Conservation (phyloP, 2,113 vertebrate genomes). For the Neotoma lepida region DNA sequence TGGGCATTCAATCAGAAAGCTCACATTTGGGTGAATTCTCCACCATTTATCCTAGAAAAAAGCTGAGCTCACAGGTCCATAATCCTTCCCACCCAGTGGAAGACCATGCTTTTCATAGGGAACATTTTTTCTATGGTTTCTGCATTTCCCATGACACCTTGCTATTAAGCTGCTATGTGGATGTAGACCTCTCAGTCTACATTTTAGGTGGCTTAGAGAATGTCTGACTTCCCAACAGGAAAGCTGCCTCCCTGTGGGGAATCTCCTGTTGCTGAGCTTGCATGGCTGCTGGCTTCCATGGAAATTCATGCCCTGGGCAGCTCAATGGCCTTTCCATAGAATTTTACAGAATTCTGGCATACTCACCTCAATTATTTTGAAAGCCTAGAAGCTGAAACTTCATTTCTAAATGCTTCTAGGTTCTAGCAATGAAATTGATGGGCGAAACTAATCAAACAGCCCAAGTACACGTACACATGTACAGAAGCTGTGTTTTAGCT, state of each 20-base stretch:
- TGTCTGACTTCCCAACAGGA: neutral
- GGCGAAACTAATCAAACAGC: neutral
- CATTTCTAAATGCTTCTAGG: neutral
- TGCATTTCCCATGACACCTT: neutral
- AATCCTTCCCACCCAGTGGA: neutral
- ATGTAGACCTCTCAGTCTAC: neutral
- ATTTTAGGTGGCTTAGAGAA: neutral
- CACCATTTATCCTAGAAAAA: neutral
- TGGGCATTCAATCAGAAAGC: conserved; percentile 1
- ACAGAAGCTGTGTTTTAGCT: neutral
- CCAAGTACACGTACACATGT: neutral
- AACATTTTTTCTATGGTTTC: neutral
- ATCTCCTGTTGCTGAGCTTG: neutral
- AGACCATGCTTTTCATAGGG: neutral
- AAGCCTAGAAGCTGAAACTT: conserved; percentile 49
- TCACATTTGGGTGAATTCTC: neutral
- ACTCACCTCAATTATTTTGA: neutral
- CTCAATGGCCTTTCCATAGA: neutral
- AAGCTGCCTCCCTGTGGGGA: neutral
- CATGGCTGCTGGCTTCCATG: neutral
- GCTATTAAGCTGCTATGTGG: neutral
- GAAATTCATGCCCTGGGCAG: neutral
- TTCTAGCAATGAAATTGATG: neutral
- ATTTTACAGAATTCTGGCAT: conserved; percentile 49
- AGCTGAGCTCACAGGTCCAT: neutral